A percentile compares a stretch with the other conserved stretches of the same genome.
phyloP scores from a whole-genome alignment of 1,140 invertebrate species.

The Gyrodactylus bullatarudis region DNA sequence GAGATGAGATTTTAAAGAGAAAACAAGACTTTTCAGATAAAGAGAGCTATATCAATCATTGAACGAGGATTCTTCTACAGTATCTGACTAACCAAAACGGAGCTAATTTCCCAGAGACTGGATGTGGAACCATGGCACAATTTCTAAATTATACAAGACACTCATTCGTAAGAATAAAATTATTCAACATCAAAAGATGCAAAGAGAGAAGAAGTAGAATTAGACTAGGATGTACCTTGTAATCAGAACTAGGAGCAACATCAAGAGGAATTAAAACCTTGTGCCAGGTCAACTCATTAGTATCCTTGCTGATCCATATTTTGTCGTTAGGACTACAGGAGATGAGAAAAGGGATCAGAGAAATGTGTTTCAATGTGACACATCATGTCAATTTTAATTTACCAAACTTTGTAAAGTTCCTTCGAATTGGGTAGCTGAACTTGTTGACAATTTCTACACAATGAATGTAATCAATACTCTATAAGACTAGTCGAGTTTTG shows the following conservation, averaged over 20 bases:
- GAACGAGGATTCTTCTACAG: too few relatives aligned
- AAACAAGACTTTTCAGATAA: neutral
- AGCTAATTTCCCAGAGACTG: neutral
- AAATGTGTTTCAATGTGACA: neutral
- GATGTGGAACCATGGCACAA: neutral
- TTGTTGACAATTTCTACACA: neutral
- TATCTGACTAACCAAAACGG: neutral
- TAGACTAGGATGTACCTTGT: neutral
- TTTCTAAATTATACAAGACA: neutral
- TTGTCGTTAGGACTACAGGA: neutral
- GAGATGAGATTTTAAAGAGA: too few relatives aligned
- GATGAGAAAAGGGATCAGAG: too few relatives aligned
- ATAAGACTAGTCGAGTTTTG: neutral
- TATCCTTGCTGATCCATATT: neutral
- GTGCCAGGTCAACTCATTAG: neutral
- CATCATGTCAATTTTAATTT: neutral
- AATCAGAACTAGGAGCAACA: neutral
- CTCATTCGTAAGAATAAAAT: neutral
- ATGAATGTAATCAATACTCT: too few relatives aligned
- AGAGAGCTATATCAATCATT: neutral
- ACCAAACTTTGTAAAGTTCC: neutral
- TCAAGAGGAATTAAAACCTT: neutral
- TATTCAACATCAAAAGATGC: neutral
- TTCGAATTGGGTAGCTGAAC: neutral
- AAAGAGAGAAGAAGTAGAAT: too few relatives aligned